Evolutionary conservation across 2,113 vertebrate genomes (phyloP).

Genomic region (Hylia prasina): DNA sequence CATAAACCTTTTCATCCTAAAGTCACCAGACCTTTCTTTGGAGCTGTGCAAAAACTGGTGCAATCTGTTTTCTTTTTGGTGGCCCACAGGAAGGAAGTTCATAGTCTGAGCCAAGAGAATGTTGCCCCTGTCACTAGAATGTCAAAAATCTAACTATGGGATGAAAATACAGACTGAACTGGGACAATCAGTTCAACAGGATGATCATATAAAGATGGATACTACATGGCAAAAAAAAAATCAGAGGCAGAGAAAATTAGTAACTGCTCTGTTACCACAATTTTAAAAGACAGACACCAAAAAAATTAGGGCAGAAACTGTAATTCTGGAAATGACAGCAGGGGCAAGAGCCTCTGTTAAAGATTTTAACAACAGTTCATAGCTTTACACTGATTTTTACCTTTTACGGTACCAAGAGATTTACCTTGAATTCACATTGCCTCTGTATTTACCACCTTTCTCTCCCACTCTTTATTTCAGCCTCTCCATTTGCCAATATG

Average conservation of each 20-base stretch:
- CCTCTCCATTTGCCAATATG: neutral
- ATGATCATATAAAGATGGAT: neutral
- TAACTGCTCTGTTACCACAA: neutral
- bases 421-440: neutral
- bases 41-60: neutral
- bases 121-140: neutral
- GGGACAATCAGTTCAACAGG: neutral
- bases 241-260: neutral
- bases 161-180: neutral
- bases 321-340: neutral
- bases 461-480: neutral
- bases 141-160: neutral
- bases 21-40: neutral
- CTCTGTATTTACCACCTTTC: neutral
- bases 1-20: neutral
- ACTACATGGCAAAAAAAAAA: neutral
- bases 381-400: neutral
- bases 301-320: neutral
- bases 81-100: neutral
- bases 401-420: neutral
- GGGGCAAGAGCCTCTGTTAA: neutral
- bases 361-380: neutral
- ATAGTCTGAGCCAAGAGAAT: neutral
- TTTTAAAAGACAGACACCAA: neutral
- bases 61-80: neutral